phyloP scores from a whole-genome alignment of 2,113 vertebrate species.

The Chaetodon auriga region DNA sequence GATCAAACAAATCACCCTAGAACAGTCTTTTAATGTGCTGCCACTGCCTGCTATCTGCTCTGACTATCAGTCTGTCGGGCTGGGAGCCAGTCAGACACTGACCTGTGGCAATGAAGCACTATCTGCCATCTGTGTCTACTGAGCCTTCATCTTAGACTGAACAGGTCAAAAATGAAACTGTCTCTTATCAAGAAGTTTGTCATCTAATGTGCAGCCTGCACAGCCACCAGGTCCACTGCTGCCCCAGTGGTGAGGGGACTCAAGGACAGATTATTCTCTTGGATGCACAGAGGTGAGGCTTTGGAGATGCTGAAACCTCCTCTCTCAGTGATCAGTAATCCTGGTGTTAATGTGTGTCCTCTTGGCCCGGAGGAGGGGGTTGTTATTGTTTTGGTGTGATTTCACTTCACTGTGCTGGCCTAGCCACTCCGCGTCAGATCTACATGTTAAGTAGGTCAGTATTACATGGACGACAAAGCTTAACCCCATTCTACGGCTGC shows the following conservation, averaged over 20 bases:
- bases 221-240: neutral
- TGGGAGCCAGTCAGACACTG: slow-evolving; percentile 33
- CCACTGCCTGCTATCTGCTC: neutral
- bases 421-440: slow-evolving; percentile 55
- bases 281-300: neutral
- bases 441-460: slow-evolving; percentile 83
- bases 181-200: neutral
- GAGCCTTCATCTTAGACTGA: slow-evolving; percentile 5
- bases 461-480: slow-evolving; percentile 75
- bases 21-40: slow-evolving; percentile 13
- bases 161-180: neutral
- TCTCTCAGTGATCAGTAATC: slow-evolving; percentile 37
- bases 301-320: neutral
- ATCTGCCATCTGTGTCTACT: slow-evolving; percentile 36
- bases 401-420: slow-evolving; percentile 43
- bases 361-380: slow-evolving; percentile 34
- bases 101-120: slow-evolving; percentile 32
- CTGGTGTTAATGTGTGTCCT: slow-evolving; percentile 37
- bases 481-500: slow-evolving; percentile 67
- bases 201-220: neutral
- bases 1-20: neutral
- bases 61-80: slow-evolving; percentile 26
- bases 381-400: slow-evolving; percentile 80
- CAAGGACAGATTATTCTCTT: neutral
- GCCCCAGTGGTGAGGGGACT: neutral